Evolutionary conservation across 2,888 invertebrate genomes (phyloP).

Genomic region (Syritta pipiens): DNA sequence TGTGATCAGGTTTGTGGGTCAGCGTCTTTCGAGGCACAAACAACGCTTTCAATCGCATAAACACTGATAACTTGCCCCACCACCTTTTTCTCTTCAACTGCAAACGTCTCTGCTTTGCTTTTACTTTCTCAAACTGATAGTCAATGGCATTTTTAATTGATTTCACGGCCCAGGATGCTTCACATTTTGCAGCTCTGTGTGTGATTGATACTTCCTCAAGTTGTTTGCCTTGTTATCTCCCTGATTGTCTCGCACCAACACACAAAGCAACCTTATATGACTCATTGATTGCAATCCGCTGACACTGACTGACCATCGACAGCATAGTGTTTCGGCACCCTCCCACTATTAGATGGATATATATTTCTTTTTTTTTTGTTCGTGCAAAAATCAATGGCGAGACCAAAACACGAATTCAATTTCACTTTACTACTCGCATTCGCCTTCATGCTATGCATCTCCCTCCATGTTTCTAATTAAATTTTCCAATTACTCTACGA

Average conservation of each 20-base stretch:
- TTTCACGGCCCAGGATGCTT: constrained; percentile 4
- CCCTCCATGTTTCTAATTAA: constrained; percentile 34
- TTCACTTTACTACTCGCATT: constrained; percentile 7
- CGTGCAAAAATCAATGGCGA: constrained; percentile 43
- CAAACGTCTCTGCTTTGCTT: background rate
- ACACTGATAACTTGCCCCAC: constrained; percentile 19
- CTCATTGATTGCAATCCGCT: constrained; percentile 19
- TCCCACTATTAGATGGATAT: constrained; percentile 38
- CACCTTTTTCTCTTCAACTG: background rate
- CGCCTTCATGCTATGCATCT: background rate
- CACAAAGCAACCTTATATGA: constrained; percentile 39
- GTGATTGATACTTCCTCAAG: constrained; percentile 52
- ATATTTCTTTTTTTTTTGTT: too few relatives aligned
- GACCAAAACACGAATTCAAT: background rate
- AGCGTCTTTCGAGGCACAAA: constrained; percentile 6
- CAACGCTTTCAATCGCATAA: constrained; percentile 6
- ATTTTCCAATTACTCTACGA: constrained; percentile 49
- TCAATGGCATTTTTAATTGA: background rate
- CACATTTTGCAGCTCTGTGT: constrained; percentile 6
- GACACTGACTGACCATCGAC: background rate
- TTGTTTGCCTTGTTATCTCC: constrained; percentile 55
- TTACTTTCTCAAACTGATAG: background rate
- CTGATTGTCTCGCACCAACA: constrained; percentile 42
- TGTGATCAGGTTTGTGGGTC: constrained; percentile 54
- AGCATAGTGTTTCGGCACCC: constrained; percentile 29